Percentiles rank a stretch among this genome's conserved stretches.
Conservation (phyloP, 2,113 vertebrate species). For the Alligator mississippiensis region DNA sequence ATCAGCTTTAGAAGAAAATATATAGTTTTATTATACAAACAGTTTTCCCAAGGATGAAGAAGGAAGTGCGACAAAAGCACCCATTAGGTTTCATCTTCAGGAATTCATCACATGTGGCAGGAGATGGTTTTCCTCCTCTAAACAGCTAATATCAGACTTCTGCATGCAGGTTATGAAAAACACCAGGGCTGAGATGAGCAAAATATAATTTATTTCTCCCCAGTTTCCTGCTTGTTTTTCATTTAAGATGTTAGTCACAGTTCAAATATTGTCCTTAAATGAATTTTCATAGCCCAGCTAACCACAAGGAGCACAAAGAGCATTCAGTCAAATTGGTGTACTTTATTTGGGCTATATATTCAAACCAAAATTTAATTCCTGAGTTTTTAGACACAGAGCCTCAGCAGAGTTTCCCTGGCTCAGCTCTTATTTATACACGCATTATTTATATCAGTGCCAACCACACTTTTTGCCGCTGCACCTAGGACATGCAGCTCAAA, state of each 20-base stretch:
- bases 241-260: not conserved
- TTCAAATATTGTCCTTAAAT: not conserved
- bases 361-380: not conserved
- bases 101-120: not conserved
- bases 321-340: not conserved
- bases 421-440: not conserved
- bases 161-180: not conserved
- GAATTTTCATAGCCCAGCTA: not conserved
- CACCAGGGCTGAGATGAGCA: not conserved
- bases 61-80: not conserved
- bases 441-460: not conserved
- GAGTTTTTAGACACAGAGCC: not conserved
- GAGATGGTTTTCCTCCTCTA: not conserved
- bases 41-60: slow-evolving; percentile 44
- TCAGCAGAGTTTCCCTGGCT: not conserved
- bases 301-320: not conserved
- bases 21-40: slow-evolving; percentile 7
- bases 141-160: not conserved
- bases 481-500: fast-evolving
- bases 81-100: not conserved
- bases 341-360: fast-evolving
- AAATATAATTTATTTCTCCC: slow-evolving; percentile 22
- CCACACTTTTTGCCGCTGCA: fast-evolving
- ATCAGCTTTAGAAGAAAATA: slow-evolving; percentile 40
- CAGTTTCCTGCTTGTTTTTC: not conserved